Base-by-base conservation (phyloP, 1,140 invertebrate species). In the Batillaria attramentaria region DNA sequence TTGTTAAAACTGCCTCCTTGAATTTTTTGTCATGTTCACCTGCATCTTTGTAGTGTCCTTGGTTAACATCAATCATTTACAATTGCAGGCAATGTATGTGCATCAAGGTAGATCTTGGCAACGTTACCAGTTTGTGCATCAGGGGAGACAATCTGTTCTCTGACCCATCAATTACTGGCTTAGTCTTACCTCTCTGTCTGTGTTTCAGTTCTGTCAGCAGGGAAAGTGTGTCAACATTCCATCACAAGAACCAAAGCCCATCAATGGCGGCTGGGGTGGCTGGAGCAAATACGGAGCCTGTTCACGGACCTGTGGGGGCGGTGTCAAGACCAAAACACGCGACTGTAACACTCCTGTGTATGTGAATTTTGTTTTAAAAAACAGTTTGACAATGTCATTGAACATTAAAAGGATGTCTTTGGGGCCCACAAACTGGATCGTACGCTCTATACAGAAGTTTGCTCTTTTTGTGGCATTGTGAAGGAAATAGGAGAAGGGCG, bases 261-360 rank as follows among this genome's bases (percentile, higher is more conserved):
- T 96, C 4, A 92, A 96, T 84, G 97, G 97, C 13, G 93, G 94
- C 8, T 98, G 97, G 97, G 94, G 96, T 1, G 89, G 92, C 0
- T 98, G 97, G 96, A 91, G 93, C 84, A 77, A 81, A 24, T 96
- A 93, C 88, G 94, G 94, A 0, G 90, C 92, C 1, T 98, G 97
- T 86, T 95, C 96, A 1, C 91, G 96, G 37, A 94, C 93, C 0
- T 98, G 97, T 89, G 96, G 96, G 0, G 97, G 97, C 4, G 97
- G 97, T 3, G 93, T 98, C 6, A 94, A 95, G 85, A 94, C 93
- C 79, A 94, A 94, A 24, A 90, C 93, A 31, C 91, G 97, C 3
- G 93, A 95, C 78, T 98, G 97, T 88, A 93, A 96, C 86, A 94
- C 93, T 84, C 97, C 97, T 92, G 86, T 82, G 91, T 92, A 87